Conservation (phyloP, 2,888 invertebrate species). For the Galerucella calmariensis region DNA sequence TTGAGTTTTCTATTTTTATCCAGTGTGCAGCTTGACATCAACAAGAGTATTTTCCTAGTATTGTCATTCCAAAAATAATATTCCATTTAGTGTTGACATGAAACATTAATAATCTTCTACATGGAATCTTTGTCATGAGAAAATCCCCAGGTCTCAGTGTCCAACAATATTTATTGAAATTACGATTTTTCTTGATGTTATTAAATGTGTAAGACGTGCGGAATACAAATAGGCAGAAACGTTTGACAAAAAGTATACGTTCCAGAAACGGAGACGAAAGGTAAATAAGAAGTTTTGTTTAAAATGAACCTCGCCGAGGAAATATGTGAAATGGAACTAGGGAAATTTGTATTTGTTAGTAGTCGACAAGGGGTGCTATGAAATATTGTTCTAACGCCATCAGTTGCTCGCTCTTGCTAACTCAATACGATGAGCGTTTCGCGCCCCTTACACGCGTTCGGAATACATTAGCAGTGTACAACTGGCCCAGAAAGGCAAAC, state of each 20-base stretch:
- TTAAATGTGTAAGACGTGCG: slow-evolving; percentile 6
- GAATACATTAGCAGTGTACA: slow-evolving; percentile 44
- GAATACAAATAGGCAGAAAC: slow-evolving; percentile 40
- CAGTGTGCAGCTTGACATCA: no score
- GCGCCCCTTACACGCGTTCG: slow-evolving; percentile 51
- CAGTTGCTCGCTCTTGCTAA: slow-evolving; percentile 52
- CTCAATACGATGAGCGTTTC: slow-evolving; percentile 54
- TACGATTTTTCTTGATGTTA: slow-evolving; percentile 1
- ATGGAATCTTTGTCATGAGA: neutral
- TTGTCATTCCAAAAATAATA: no score
- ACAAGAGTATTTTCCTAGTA: no score
- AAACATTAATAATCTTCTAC: neutral
- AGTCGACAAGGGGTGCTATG: slow-evolving; percentile 55
- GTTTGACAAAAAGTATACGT: slow-evolving; percentile 40
- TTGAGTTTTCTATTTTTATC: no score
- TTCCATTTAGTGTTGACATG: no score
- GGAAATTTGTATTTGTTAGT: slow-evolving; percentile 55
- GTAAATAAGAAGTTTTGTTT: slow-evolving; percentile 48
- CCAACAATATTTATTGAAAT: neutral
- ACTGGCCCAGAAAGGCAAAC: slow-evolving; percentile 30
- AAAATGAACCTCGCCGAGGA: slow-evolving; percentile 46
- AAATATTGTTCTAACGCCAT: slow-evolving; percentile 56
- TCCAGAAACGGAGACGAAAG: slow-evolving; percentile 46
- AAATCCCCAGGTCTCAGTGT: no score
- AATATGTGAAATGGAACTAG: slow-evolving; percentile 44